Evolutionary conservation across 2,797 vertebrate species (phyloP).

Genomic region (Iguana delicatissima): DNA sequence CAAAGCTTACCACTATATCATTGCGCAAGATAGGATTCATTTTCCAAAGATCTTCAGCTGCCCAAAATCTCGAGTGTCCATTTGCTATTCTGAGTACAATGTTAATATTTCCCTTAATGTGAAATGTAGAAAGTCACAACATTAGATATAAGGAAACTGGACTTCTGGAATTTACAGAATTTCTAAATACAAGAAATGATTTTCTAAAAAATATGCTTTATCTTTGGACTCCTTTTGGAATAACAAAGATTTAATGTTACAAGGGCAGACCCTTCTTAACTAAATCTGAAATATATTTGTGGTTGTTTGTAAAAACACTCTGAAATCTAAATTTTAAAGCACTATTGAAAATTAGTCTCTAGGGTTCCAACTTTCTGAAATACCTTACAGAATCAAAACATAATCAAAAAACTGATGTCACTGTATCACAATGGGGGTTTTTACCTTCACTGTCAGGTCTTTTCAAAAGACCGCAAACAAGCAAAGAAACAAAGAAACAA

Average conservation of each 20-base stretch:
- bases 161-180: background rate
- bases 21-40: background rate
- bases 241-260: background rate
- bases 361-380: background rate
- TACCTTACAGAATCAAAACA: background rate
- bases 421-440: background rate
- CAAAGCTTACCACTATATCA: too few relatives aligned
- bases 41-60: background rate
- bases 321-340: background rate
- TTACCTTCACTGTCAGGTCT: background rate
- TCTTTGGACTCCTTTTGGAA: background rate
- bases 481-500: too few relatives aligned
- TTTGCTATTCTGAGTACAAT: background rate
- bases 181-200: too few relatives aligned
- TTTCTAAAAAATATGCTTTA: background rate
- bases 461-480: background rate
- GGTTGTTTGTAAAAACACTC: background rate
- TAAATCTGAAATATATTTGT: slow-evolving; percentile 6
- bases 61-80: too few relatives aligned
- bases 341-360: background rate
- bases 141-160: background rate
- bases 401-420: background rate
- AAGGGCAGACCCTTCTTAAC: background rate
- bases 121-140: background rate
- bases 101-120: background rate